Base-by-base conservation (phyloP, 2,888 invertebrate species). In the Noctuana brunneofusca region DNA sequence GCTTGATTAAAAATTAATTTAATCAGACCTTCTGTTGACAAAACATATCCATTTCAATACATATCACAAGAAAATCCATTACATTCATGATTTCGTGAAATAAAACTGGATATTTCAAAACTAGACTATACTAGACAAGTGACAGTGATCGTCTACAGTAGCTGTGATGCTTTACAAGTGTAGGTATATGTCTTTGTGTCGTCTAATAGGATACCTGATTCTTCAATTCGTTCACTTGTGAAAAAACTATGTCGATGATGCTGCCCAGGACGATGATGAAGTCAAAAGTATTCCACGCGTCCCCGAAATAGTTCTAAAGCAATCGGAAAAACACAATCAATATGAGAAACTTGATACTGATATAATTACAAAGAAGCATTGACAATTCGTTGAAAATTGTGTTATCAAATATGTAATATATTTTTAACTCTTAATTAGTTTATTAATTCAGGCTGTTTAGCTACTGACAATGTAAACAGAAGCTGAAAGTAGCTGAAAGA, bases 231-330 rank as follows among this genome's bases (percentile, higher is more conserved):
- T 97, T 97, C 73, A 99, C 96, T 94, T 98, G 98, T 54, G 98
- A 97, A 81, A 97, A 98, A 38, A 99, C 98, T 78, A 99, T 99
- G 87, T 99, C 98, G 75, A 99, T 97, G 85, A 98, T 98, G 89
- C 98, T 98, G 76, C 98, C 98, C 68, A 98, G 92, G 3, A 99
- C 98, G 78, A 99, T 98, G 78, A 98, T 96, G 86, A 99, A 98
- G 92, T 99, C 98, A 82, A 98, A 98, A 2, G 97, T 96, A 87
- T 99, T 99, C 98, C 98, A 99, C 16, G 98, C 97, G 86, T 99
- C 98, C 30, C 98, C 97, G 81, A 99, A 98, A 87, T 99, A 99
- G 87, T 98, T 98, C 97, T 98, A 90, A 18, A 60, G 3, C 50
- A 48, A 14, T 50, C 52, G 27, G 11, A 16, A 1, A 50, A 6